Conservation (phyloP, 37 sponge, comb jelly and placozoan species). For the Theonella swinhoei region DNA sequence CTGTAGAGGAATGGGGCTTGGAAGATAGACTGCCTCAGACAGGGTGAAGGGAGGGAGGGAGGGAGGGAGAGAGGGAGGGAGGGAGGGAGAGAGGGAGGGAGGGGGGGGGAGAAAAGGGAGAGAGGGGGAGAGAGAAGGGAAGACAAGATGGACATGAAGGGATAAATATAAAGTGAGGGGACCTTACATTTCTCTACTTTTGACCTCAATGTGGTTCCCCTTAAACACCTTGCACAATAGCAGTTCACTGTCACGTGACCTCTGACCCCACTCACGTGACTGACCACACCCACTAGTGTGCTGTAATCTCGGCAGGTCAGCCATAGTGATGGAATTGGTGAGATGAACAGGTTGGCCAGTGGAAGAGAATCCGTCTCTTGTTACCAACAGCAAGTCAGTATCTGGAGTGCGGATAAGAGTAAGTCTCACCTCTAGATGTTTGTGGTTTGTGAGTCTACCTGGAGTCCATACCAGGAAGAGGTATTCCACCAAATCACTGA, state of each 20-base stretch:
- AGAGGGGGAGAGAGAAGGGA: not conserved
- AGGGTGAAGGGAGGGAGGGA: not conserved
- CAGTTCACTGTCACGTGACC: constrained; percentile 2
- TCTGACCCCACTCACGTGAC: constrained; percentile 44
- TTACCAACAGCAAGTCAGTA: constrained; percentile 3
- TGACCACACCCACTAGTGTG: constrained; percentile 9
- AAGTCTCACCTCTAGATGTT: not conserved
- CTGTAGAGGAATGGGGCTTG: not conserved
- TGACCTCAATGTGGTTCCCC: constrained; percentile 25
- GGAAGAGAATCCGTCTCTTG: constrained; percentile 6
- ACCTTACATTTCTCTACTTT: constrained; percentile 9
- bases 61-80: not conserved
- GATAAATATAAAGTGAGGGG: too few species aligned
- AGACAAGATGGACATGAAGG: not conserved
- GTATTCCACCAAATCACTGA: constrained; percentile 25
- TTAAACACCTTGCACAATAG: constrained; percentile 73
- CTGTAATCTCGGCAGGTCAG: constrained; percentile 36
- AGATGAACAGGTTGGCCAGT: constrained; percentile 18
- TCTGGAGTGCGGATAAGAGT: not conserved
- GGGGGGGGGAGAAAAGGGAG: not conserved
- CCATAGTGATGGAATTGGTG: constrained; percentile 61
- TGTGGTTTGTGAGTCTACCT: too few species aligned
- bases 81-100: not conserved
- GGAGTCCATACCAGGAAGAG: constrained; percentile 55
- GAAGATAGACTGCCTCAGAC: not conserved